Base-by-base conservation (phyloP, 2,888 invertebrate species). In the Sipunculus nudus region DNA sequence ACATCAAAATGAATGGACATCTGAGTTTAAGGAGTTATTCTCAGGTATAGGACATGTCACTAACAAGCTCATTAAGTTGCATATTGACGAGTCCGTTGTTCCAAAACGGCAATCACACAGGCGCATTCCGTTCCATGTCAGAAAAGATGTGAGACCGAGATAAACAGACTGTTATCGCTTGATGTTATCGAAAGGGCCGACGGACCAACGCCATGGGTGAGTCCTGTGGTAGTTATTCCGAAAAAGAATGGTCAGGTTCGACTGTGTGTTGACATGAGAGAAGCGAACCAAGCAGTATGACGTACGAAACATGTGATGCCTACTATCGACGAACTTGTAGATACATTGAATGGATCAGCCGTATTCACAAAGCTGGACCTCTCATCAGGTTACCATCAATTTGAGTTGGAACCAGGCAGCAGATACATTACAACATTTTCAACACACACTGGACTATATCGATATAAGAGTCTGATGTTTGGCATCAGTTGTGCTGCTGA, bases 211-310 rank as follows among this genome's bases (percentile, higher is more conserved):
- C 46, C 53, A 3, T 61, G 61, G 61, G 50, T 61, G 25, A 50
- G 46, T 3, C 59, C 21, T 16, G 35, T 59, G 21, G 58, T 53
- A 6, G 28, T 35, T 19, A 19, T 32, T 3, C 52, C 43, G 1
- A 49, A 53, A 29, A 46, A 65, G 4, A 70, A 53, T 46, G 60
- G 57, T 23, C 61, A 67, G 29, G 61, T 73, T 6, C 25, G 70
- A 25, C 40, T 74, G 4, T 73, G 71, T 52, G 62, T 71, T 2
- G 71, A 74, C 45, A 72, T 73, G 74, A 45, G 65, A 26, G 50
- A 58, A 52, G 47, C 69, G 3, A 71, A 74, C 48, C 62, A 55
- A 29, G 71, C 71, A 0, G 64, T 72, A 19, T 32, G 61, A 49
- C 40, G 46, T 21, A 39, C 29, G 26, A 29, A 53, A 19, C 52